These are phyloP conservation scores for Otolemur garnettii DNA, from an alignment of 2,113 vertebrate genomes.

Conservation along the genomic window DNA sequence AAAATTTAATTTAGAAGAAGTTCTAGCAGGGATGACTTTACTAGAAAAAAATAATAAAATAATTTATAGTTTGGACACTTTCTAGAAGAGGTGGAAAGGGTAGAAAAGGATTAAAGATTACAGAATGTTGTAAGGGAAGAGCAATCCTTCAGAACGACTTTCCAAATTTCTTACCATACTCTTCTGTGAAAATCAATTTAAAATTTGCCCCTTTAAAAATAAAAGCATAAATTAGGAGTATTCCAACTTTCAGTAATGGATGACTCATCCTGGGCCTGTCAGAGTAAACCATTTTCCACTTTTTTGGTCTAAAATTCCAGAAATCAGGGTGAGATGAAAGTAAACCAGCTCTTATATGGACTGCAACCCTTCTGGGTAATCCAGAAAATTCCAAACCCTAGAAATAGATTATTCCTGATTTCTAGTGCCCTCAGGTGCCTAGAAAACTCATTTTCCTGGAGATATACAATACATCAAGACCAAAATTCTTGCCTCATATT, in stretches of 20 bases:
- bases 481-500: background rate
- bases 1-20: background rate
- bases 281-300: background rate
- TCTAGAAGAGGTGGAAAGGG: background rate
- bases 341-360: background rate
- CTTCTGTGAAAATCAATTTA: background rate
- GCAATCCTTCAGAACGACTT: slow-evolving; percentile 8
- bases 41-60: background rate
- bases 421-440: background rate
- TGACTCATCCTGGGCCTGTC: background rate
- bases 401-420: background rate
- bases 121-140: background rate
- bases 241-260: background rate
- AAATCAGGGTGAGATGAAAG: background rate
- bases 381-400: slow-evolving; percentile 45
- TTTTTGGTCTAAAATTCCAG: slow-evolving; percentile 24
- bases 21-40: background rate
- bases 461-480: background rate
- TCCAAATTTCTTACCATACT: background rate
- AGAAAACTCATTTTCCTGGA: background rate
- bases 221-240: background rate
- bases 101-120: background rate
- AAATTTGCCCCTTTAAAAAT: slow-evolving; percentile 24
- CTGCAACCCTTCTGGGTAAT: background rate
- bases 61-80: background rate